Conservation (phyloP, 30 jellyfish, hydroid and myxozoan genomes). For the Pseudorhiza aurosa region DNA sequence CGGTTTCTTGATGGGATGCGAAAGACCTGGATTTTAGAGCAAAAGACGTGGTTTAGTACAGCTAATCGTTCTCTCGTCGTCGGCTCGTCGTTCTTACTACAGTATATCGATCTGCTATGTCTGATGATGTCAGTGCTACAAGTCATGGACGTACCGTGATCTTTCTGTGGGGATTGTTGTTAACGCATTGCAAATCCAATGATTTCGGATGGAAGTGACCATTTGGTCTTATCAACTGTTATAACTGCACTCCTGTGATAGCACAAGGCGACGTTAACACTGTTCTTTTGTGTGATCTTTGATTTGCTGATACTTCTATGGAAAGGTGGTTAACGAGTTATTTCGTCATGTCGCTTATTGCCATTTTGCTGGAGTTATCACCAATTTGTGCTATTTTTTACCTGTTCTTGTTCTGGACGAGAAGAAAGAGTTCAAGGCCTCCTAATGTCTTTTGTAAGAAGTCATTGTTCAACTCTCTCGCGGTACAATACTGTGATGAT, state of each 20-base stretch:
- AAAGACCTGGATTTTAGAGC: not conserved
- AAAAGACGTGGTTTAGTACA: not conserved
- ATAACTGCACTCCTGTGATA: too few relatives aligned
- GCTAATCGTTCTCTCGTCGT: not conserved
- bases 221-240: too few relatives aligned
- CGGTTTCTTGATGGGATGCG: not conserved
- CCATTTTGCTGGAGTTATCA: conserved; percentile 49
- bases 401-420: conserved; percentile 55
- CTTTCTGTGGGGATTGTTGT: not conserved
- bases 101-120: not conserved
- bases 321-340: not conserved
- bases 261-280: not conserved
- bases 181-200: too few relatives aligned
- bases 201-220: too few relatives aligned
- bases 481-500: conserved; percentile 55
- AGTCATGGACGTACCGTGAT: not conserved
- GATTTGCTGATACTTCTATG: not conserved
- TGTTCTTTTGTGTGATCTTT: not conserved
- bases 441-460: conserved; percentile 45
- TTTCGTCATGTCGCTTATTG: conserved; percentile 18
- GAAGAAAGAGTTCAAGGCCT: conserved; percentile 15
- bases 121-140: not conserved
- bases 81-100: too few relatives aligned
- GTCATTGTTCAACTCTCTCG: conserved; percentile 55
- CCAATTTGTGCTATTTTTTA: conserved; percentile 65